Conservation (phyloP, 2,113 vertebrate species). For the Bolborhynchus lineola region DNA sequence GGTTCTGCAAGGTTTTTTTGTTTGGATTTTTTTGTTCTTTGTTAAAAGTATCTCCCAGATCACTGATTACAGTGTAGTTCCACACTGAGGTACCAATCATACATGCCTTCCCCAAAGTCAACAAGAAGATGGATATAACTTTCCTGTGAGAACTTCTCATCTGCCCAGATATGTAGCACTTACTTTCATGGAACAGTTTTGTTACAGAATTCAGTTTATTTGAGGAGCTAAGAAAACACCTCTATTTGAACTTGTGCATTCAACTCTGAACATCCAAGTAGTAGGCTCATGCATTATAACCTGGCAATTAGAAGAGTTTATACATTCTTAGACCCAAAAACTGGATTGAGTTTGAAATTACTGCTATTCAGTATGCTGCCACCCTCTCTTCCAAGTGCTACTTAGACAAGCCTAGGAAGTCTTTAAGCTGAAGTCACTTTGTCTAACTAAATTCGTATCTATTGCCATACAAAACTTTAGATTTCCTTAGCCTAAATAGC, state of each 20-base stretch:
- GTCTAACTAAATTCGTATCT: not conserved
- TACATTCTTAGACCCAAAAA: not conserved
- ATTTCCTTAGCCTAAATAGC: not conserved
- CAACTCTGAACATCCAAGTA: not conserved
- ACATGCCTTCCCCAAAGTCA: not conserved
- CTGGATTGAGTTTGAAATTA: not conserved
- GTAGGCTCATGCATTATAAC: not conserved
- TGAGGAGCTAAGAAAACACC: not conserved
- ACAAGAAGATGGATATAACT: not conserved
- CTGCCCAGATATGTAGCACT: not conserved
- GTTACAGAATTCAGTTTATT: not conserved
- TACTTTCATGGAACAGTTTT: not conserved
- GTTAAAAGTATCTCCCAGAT: not conserved
- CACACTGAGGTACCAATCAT: not conserved
- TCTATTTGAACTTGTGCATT: not conserved
- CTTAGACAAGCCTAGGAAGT: not conserved
- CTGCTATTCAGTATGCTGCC: not conserved
- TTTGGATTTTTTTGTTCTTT: not conserved
- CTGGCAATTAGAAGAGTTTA: not conserved
- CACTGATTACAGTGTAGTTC: not conserved
- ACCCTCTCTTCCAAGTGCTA: not conserved
- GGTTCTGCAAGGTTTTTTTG: not conserved
- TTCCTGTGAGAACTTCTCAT: not conserved
- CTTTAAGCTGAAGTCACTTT: not conserved
- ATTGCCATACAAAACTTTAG: not conserved